phyloP scores from a whole-genome alignment of 1,140 invertebrate species.

The Trichonephila inaurata region DNA sequence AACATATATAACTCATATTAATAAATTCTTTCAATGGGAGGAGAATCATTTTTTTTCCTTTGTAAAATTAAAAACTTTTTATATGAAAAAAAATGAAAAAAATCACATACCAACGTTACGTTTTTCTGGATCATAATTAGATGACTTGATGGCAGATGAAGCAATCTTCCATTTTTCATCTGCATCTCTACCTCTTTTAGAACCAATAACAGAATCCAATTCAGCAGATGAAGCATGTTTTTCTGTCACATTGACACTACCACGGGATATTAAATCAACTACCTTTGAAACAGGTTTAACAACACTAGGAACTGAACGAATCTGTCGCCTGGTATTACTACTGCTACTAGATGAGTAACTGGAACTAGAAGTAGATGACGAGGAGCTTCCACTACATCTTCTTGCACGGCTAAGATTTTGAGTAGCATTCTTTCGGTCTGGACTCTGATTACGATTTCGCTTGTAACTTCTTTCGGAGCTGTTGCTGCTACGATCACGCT shows the following conservation, averaged over 20 bases:
- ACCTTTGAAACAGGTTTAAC: slow-evolving; percentile 46
- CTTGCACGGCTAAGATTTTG: background rate
- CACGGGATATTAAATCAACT: background rate
- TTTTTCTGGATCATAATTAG: background rate
- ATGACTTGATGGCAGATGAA: background rate
- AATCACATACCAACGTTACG: slow-evolving; percentile 25
- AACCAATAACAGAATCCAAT: background rate
- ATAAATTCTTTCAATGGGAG: no score
- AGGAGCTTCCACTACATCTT: slow-evolving; percentile 28
- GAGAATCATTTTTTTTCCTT: no score
- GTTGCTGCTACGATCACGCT: background rate
- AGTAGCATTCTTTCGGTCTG: background rate
- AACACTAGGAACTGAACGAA: slow-evolving; percentile 58
- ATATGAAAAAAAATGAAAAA: background rate
- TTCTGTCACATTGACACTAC: background rate
- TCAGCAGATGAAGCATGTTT: background rate
- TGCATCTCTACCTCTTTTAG: background rate
- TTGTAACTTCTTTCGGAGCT: background rate
- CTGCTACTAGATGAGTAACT: background rate
- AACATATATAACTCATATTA: no score
- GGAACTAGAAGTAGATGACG: slow-evolving; percentile 20
- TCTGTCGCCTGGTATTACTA: background rate
- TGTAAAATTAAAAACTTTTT: no score
- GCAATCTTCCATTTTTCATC: slow-evolving; percentile 23
- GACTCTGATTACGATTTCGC: slow-evolving; percentile 13